phyloP scores from a whole-genome alignment of 2,888 invertebrate genomes.

The Mimachlamys varia region DNA sequence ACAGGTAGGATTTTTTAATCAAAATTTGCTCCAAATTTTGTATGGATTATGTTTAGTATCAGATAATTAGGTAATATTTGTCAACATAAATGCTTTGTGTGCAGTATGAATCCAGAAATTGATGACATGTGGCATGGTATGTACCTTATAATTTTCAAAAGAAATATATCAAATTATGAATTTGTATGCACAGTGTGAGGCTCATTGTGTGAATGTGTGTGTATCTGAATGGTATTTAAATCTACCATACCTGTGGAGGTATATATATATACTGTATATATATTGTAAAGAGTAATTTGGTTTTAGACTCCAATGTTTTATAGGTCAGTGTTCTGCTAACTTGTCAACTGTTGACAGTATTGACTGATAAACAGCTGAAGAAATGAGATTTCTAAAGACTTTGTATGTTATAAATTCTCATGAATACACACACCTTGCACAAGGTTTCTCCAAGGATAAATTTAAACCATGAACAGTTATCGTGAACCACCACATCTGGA shows the following conservation, averaged over 20 bases:
- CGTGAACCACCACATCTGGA: background rate
- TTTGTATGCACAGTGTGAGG: slow-evolving; percentile 15
- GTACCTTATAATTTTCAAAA: background rate
- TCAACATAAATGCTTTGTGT: background rate
- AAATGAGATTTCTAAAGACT: background rate
- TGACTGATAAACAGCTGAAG: slow-evolving; percentile 1
- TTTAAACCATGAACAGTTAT: background rate
- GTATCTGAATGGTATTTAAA: background rate
- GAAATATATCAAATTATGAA: slow-evolving; percentile 1
- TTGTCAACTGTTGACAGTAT: background rate
- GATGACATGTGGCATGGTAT: background rate
- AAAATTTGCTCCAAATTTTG: background rate
- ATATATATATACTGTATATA: too few species aligned
- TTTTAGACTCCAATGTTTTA: background rate
- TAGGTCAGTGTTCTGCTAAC: background rate
- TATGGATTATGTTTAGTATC: background rate
- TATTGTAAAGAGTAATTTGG: background rate
- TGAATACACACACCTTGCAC: background rate
- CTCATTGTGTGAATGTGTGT: background rate
- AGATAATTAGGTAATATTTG: background rate
- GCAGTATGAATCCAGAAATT: background rate
- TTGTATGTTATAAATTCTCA: background rate
- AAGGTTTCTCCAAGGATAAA: background rate
- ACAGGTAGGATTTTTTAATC: background rate
- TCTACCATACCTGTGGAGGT: background rate